These are phyloP conservation scores for Ditylenchus dipsaci DNA, from an alignment of 1,140 invertebrate genomes.

Conservation along the genomic window DNA sequence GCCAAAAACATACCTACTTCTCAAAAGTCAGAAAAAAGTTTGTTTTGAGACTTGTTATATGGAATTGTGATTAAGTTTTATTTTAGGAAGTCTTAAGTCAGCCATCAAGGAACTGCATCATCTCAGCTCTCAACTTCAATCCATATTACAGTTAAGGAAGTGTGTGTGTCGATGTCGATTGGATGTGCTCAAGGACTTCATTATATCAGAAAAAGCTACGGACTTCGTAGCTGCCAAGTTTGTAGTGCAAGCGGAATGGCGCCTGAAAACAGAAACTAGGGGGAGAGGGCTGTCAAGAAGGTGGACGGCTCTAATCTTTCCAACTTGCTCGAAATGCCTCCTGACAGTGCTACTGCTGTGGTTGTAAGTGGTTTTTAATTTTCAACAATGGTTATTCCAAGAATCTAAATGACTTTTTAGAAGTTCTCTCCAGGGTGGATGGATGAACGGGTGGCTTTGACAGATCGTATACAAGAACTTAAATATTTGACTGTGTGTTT, in stretches of 20 bases:
- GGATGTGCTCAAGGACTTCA: conserved; percentile 13
- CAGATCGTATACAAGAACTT: conserved; percentile 21
- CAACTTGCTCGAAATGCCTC: conserved; percentile 13
- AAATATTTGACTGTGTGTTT: conserved; percentile 13
- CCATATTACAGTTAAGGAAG: conserved; percentile 13
- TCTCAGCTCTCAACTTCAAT: background rate
- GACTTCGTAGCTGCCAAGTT: conserved; percentile 23
- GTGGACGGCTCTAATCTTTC: background rate
- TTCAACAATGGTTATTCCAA: background rate
- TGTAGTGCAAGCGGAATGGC: conserved; percentile 21
- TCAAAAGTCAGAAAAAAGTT: no score
- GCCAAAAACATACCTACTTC: no score
- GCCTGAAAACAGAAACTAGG: conserved; percentile 2
- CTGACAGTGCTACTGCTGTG: background rate
- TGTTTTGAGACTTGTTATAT: no score
- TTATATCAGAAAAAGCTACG: background rate
- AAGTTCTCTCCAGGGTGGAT: conserved; percentile 29
- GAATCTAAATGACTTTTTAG: conserved; percentile 14
- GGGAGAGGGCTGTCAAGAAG: conserved; percentile 1
- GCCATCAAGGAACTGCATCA: conserved; percentile 6
- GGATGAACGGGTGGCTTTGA: conserved; percentile 18
- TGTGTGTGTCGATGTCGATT: conserved; percentile 22
- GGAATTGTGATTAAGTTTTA: background rate
- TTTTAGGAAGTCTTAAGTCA: conserved; percentile 12
- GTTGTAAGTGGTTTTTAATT: background rate